phyloP scores from a whole-genome alignment of 2,113 vertebrate genomes.

The Nycticryphes semicollaris region DNA sequence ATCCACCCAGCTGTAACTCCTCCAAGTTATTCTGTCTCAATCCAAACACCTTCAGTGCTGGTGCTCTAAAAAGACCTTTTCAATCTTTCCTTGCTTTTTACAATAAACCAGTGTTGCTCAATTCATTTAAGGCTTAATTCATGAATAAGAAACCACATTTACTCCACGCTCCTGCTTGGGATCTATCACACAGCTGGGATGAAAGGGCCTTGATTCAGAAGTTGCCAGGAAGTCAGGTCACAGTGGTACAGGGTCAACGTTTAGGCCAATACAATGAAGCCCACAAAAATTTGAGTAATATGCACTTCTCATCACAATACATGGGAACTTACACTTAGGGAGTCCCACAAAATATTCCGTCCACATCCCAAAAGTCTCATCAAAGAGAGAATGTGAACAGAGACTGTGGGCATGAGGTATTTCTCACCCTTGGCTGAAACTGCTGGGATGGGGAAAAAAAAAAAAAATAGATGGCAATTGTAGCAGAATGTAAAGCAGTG shows the following conservation, averaged over 20 bases:
- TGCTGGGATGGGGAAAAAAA: neutral
- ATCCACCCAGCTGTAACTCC: slow-evolving; percentile 50
- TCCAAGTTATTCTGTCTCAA: slow-evolving; percentile 65
- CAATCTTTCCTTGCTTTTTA: slow-evolving; percentile 62
- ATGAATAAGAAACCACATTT: slow-evolving; percentile 65
- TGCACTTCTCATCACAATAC: slow-evolving; percentile 49
- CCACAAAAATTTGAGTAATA: slow-evolving; percentile 63
- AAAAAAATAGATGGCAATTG: neutral
- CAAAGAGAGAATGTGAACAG: neutral
- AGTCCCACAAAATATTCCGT: slow-evolving; percentile 23
- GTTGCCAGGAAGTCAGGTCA: slow-evolving; percentile 57
- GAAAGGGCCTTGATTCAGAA: slow-evolving; percentile 53
- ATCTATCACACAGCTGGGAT: slow-evolving; percentile 63
- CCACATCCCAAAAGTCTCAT: slow-evolving; percentile 21
- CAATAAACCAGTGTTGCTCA: slow-evolving; percentile 66
- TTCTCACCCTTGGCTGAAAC: slow-evolving; percentile 18
- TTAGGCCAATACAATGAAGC: slow-evolving; percentile 59
- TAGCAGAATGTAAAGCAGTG: slow-evolving; percentile 30
- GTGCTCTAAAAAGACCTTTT: slow-evolving; percentile 65
- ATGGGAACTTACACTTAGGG: slow-evolving; percentile 19
- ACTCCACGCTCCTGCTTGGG: slow-evolving; percentile 42
- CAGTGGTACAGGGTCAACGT: slow-evolving; percentile 41
- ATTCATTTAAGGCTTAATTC: slow-evolving; percentile 67
- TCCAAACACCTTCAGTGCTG: slow-evolving; percentile 60
- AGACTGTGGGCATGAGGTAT: slow-evolving; percentile 27